A percentile compares a stretch with the other conserved stretches of the same genome.
These are phyloP conservation scores for Cetonia aurata DNA, from an alignment of 2,888 invertebrate genomes.

Conservation along the genomic window DNA sequence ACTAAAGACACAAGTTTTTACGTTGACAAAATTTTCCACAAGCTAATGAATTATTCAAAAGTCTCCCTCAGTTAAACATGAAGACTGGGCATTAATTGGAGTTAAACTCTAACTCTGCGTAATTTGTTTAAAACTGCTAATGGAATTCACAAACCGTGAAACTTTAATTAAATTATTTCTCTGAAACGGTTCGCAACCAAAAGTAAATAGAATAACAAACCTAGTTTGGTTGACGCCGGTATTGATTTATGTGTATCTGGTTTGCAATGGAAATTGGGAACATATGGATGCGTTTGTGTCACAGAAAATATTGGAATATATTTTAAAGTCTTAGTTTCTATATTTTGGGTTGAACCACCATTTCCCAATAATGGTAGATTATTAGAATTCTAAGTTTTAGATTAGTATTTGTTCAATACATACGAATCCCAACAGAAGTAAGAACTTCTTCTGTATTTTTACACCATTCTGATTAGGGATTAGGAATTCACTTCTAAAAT, in stretches of 20 bases:
- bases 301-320: no score
- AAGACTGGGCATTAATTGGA: constrained; percentile 11
- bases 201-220: constrained; percentile 24
- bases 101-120: constrained; percentile 6
- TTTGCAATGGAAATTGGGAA: constrained; percentile 3
- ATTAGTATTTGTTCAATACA: no score
- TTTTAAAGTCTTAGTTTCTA: no score
- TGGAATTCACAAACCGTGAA: constrained; percentile 8
- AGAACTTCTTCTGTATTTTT: no score
- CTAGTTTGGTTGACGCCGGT: constrained; percentile 1
- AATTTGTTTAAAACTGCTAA: constrained; percentile 38
- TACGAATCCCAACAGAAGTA: no score
- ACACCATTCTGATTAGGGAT: no score
- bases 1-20: not conserved
- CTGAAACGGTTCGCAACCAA: not conserved
- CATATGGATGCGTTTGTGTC: not conserved
- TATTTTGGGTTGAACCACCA: no score
- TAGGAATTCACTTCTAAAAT: no score
- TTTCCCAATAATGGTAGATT: no score
- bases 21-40: not conserved
- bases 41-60: constrained; percentile 22
- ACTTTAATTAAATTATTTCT: constrained; percentile 24
- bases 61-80: not conserved
- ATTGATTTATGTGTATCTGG: not conserved
- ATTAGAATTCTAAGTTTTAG: no score